Conservation (phyloP, 2,797 vertebrate genomes). For the Coranthus polyacanthus region DNA sequence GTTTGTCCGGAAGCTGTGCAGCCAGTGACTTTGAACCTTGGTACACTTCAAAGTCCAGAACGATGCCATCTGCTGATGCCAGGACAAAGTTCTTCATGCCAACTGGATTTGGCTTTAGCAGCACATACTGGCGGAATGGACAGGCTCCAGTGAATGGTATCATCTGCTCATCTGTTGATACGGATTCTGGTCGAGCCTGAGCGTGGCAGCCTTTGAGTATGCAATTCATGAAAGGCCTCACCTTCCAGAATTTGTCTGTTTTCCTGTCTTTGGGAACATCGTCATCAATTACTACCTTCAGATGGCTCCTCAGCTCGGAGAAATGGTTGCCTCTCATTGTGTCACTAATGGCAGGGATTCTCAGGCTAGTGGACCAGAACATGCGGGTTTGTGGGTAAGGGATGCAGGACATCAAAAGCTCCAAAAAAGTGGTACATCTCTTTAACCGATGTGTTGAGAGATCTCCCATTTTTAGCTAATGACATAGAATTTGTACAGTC, state of each 20-base stretch:
- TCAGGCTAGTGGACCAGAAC: conserved; percentile 4
- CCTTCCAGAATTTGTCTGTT: conserved; percentile 16
- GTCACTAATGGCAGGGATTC: conserved; percentile 3
- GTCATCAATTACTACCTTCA: conserved; percentile 8
- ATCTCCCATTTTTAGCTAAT: not conserved
- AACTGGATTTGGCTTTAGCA: conserved; percentile 2
- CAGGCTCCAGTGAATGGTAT: conserved; percentile 21
- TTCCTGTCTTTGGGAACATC: conserved; percentile 1
- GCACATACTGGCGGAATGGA: conserved; percentile 2
- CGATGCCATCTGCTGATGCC: conserved; percentile 6
- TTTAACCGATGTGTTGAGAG: conserved; percentile 6
- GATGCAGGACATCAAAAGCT: conserved; percentile 17
- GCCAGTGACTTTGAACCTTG: conserved; percentile 3
- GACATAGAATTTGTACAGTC: conserved; percentile 8
- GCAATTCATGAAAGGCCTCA: conserved; percentile 19
- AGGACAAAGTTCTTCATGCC: conserved; percentile 26
- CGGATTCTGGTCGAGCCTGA: not conserved
- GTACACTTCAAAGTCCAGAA: conserved; percentile 26
- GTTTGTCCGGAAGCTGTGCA: not conserved
- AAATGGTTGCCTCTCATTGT: not conserved
- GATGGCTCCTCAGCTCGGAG: conserved; percentile 4
- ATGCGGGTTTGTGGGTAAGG: conserved; percentile 1
- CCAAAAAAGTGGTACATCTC: conserved; percentile 7
- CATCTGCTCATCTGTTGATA: conserved; percentile 11
- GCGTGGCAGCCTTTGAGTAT: conserved; percentile 3